Conservation (phyloP, 2,113 vertebrate species). For the Prinia subflava region DNA sequence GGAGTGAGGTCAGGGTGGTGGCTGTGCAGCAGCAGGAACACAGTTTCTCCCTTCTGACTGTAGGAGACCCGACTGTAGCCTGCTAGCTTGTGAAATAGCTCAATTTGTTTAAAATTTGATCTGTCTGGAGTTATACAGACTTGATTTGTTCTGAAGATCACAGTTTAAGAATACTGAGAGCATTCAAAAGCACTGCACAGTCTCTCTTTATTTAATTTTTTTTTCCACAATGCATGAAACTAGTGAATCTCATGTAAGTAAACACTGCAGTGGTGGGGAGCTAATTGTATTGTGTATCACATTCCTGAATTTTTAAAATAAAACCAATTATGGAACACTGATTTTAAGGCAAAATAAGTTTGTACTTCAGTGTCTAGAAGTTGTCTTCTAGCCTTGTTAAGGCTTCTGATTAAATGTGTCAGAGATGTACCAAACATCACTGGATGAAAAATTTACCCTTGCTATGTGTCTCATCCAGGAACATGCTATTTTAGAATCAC, state of each 20-base stretch:
- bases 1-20: neutral
- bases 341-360: slow-evolving; percentile 42
- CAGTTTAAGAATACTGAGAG: neutral
- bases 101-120: neutral
- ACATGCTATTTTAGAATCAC: neutral
- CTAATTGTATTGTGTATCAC: slow-evolving; percentile 57
- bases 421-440: neutral
- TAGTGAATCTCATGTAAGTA: slow-evolving; percentile 27
- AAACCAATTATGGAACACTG: slow-evolving; percentile 20
- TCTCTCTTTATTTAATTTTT: neutral
- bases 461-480: neutral
- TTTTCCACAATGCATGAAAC: neutral
- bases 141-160: slow-evolving; percentile 6
- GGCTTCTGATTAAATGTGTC: neutral
- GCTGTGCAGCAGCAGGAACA: slow-evolving; percentile 18
- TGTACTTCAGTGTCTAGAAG: slow-evolving; percentile 4
- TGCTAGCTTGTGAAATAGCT: slow-evolving; percentile 21
- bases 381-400: neutral
- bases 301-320: slow-evolving; percentile 58
- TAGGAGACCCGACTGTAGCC: slow-evolving; percentile 5
- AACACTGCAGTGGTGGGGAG: slow-evolving; percentile 43
- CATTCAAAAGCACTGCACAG: slow-evolving; percentile 20
- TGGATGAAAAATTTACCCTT: neutral
- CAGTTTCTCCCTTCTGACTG: slow-evolving; percentile 2
- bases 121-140: neutral